Evolutionary conservation across 92 coral and sea anemone genomes (phyloP).

Genomic region (Epizoanthus fatuus): DNA sequence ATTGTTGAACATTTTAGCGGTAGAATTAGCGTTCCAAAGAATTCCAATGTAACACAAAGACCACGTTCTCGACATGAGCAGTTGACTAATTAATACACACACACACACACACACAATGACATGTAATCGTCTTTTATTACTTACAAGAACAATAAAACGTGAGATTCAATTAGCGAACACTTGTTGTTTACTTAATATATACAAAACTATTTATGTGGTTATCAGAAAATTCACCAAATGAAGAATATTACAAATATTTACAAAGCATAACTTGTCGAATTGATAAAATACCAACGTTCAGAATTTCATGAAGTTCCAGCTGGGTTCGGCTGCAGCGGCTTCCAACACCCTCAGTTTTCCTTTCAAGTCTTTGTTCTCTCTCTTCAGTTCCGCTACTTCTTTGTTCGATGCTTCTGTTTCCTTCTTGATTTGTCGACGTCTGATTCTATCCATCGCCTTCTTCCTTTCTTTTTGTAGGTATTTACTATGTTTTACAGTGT

Average conservation of each 20-base stretch:
- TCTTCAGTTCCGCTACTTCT: too few relatives aligned
- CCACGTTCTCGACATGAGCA: neutral
- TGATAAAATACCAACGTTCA: too few relatives aligned
- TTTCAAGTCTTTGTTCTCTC: neutral
- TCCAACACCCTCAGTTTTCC: neutral
- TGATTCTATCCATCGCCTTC: too few relatives aligned
- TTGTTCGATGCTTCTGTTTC: too few relatives aligned
- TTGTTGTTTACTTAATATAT: neutral
- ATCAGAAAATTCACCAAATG: too few relatives aligned
- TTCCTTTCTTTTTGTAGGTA: too few relatives aligned
- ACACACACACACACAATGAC: neutral
- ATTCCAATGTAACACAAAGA: neutral
- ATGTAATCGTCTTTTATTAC: neutral
- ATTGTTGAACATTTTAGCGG: neutral
- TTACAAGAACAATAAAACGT: neutral
- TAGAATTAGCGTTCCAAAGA: neutral
- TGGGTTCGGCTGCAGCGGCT: too few relatives aligned
- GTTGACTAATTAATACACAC: neutral
- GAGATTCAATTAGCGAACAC: neutral
- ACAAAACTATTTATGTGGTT: neutral
- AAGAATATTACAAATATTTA: too few relatives aligned
- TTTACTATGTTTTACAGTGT: too few relatives aligned
- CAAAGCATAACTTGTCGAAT: too few relatives aligned
- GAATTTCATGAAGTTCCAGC: too few relatives aligned
- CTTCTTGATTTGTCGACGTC: too few relatives aligned